phyloP scores from a whole-genome alignment of 37 sponge, comb jelly and placozoan species.

The Chondrosia reniformis region DNA sequence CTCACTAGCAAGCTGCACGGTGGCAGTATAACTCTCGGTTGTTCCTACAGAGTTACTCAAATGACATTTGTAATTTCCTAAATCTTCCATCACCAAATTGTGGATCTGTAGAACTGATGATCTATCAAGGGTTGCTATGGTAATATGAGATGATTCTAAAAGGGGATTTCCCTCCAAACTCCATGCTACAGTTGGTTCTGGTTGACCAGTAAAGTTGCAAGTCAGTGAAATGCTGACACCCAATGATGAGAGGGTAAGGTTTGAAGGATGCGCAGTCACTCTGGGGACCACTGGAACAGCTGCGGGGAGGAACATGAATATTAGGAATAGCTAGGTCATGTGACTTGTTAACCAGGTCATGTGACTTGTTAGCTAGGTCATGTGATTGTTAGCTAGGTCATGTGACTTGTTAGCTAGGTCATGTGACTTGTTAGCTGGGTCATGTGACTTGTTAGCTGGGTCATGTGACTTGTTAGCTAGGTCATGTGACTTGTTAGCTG shows the following conservation, averaged over 20 bases:
- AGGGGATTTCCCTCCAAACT: not conserved
- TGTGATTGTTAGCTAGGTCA: no score
- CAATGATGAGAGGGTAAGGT: constrained; percentile 1
- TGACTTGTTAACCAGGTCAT: no score
- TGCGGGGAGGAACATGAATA: no score
- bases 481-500: no score
- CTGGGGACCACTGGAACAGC: constrained; percentile 11
- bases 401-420: no score
- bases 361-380: no score
- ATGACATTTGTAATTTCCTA: constrained; percentile 44
- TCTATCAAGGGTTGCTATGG: constrained; percentile 21
- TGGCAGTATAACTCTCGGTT: constrained; percentile 26
- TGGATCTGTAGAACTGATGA: constrained; percentile 21
- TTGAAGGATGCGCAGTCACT: constrained; percentile 31
- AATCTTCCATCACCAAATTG: constrained; percentile 2
- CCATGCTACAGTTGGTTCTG: constrained; percentile 55
- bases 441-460: no score
- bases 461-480: no score
- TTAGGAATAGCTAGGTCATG: no score
- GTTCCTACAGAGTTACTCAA: constrained; percentile 41
- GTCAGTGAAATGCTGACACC: constrained; percentile 29
- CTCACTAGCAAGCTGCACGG: constrained; percentile 54
- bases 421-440: no score
- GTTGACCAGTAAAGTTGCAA: constrained; percentile 52
- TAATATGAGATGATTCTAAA: not conserved